These are phyloP conservation scores for Meriones psammophilus DNA, from an alignment of 2,797 vertebrate genomes.

Conservation along the genomic window DNA sequence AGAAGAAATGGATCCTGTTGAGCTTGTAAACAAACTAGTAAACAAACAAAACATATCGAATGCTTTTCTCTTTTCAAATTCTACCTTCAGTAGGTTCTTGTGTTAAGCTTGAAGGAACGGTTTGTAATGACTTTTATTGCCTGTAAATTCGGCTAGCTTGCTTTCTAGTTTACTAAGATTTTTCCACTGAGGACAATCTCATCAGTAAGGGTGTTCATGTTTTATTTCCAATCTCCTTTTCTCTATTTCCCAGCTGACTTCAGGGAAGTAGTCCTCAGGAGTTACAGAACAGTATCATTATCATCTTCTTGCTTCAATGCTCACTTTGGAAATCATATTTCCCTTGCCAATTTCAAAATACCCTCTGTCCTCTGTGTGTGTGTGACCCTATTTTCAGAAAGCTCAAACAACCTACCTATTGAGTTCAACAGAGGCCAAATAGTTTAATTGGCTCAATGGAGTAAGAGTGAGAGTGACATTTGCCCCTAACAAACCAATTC, in stretches of 20 bases:
- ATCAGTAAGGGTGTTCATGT: no score
- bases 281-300: neutral
- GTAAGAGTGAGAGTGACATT: neutral
- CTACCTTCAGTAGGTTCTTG: neutral
- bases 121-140: neutral
- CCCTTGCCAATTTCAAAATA: conserved; percentile 24
- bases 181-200: neutral
- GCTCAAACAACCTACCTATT: neutral
- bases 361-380: neutral
- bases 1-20: neutral
- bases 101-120: neutral
- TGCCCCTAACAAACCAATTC: neutral
- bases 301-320: neutral
- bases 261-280: neutral
- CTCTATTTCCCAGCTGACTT: neutral
- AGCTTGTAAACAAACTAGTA: neutral
- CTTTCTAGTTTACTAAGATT: neutral
- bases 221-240: neutral
- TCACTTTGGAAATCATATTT: conserved; percentile 28
- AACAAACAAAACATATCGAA: neutral
- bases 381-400: neutral
- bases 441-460: neutral
- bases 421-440: neutral
- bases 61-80: neutral
- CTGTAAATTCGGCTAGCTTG: neutral